Percentiles rank a stretch among this genome's conserved stretches.
These are phyloP conservation scores for Drosophila nigrodunni DNA, from an alignment of 1,140 invertebrate species.

Conservation along the genomic window DNA sequence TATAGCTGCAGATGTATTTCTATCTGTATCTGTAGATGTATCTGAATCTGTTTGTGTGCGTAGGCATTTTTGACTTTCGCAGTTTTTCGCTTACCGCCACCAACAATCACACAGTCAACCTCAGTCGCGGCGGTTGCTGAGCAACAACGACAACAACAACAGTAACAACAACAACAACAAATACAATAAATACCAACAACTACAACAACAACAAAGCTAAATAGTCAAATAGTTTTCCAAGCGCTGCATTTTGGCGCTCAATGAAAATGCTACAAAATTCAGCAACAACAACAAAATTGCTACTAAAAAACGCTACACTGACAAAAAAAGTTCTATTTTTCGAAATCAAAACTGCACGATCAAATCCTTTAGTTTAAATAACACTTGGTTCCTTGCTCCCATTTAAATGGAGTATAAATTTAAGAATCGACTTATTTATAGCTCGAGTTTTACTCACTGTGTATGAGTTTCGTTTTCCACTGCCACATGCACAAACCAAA, in stretches of 20 bases:
- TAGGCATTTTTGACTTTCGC: slow-evolving; percentile 59
- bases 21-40: slow-evolving; percentile 10
- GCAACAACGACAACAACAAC: slow-evolving; percentile 38
- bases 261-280: slow-evolving; percentile 17
- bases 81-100: slow-evolving; percentile 45
- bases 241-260: slow-evolving; percentile 36
- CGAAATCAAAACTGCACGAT: no score
- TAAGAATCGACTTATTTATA: no score
- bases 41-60: slow-evolving; percentile 25
- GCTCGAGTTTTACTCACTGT: no score
- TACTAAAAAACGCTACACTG: slow-evolving; percentile 11
- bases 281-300: slow-evolving; percentile 25
- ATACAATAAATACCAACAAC: not conserved
- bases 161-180: slow-evolving; percentile 25
- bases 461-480: not conserved
- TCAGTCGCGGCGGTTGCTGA: slow-evolving; percentile 46
- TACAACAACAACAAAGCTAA: slow-evolving; percentile 36
- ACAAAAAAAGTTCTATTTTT: slow-evolving; percentile 4
- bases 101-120: slow-evolving; percentile 69
- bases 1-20: not conserved
- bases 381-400: no score
- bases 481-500: not conserved
- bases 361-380: no score
- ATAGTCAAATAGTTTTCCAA: slow-evolving; percentile 65
- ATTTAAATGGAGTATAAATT: no score